Base-by-base conservation (phyloP, 2,888 invertebrate species). In the Prosopocoilus inquinatus region DNA sequence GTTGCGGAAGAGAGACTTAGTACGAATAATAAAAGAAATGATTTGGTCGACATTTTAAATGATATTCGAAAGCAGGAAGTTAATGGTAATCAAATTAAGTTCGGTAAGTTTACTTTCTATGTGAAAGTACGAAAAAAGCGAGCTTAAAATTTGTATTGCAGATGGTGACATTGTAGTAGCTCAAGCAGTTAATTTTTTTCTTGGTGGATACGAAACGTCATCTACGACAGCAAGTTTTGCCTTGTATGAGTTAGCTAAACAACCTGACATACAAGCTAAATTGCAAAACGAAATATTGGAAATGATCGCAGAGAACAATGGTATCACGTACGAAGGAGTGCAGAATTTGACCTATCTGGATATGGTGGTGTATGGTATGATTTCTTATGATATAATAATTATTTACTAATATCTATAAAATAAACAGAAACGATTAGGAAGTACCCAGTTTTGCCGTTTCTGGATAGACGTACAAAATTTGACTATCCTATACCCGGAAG, bases 11-110 rank as follows among this genome's bases (percentile, higher is more conserved):
- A 41, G 8, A 48, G 60, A n/a, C 50, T 65, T 34, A 41, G 50
- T 8, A 55, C 39, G 4, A 54, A 57, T 28, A 46, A 57, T 63
- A 61, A 79, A 60, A 78, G 80, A 1, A 82, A 82, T 0, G 83
- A 84, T 67, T 80, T 83, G 60, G 79, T 84, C 3, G 83, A 83
- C 67, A 79, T 82, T 75, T 79, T 83, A 77, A 79, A 82, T 76
- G 75, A 81, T 3, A 28, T 28, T 28, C 20, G 20, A 28, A 28
- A 28, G 20, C 20, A 28, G 20, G 20, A 28, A 3, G 7, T 4
- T 7, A 28, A 28, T 7, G 20, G 20, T 28, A 28, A 28, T 3
- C 20, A 28, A 28, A 28, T 28, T 28, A 28, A 28, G 3, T 28
- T 28, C 20, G 20, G 20, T 28, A 28, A 28, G 20, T 28, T 28